Conservation (phyloP, 1,140 invertebrate genomes). For the Cherax quadricarinatus region DNA sequence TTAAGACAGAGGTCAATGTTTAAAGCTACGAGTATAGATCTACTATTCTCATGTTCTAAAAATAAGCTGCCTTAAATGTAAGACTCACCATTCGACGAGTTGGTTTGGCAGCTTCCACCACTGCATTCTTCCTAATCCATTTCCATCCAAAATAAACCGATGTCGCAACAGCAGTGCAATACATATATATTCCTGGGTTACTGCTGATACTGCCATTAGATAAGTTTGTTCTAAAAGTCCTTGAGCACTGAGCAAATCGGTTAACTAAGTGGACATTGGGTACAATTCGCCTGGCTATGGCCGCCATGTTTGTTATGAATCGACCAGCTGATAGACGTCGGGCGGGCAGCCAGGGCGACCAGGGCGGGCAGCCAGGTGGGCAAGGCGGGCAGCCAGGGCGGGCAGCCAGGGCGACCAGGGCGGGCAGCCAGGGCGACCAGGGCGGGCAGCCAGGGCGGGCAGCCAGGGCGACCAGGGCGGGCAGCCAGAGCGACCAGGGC, state of each 20-base stretch:
- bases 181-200: constrained; percentile 21
- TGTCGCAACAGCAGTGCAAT: constrained; percentile 46
- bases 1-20: no score
- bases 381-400: no score
- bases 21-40: no score
- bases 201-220: background rate
- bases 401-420: no score
- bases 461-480: background rate
- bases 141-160: constrained; percentile 51
- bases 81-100: constrained; percentile 44
- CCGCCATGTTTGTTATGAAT: constrained; percentile 58
- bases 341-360: background rate
- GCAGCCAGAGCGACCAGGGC: background rate
- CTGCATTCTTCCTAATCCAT: constrained; percentile 46
- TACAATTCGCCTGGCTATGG: constrained; percentile 4
- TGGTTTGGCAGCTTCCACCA: constrained; percentile 55
- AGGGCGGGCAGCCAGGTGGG: background rate
- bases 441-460: no score
- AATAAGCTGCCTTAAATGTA: no score
- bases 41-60: no score
- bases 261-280: background rate
- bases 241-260: constrained; percentile 40
- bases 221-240: constrained; percentile 39
- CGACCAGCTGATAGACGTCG: constrained; percentile 19
- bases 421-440: no score